Percentiles rank a stretch among this genome's conserved stretches.
These are phyloP conservation scores for Montipora efflorescens DNA, from an alignment of 64 coral and sea anemone species.

Conservation along the genomic window DNA sequence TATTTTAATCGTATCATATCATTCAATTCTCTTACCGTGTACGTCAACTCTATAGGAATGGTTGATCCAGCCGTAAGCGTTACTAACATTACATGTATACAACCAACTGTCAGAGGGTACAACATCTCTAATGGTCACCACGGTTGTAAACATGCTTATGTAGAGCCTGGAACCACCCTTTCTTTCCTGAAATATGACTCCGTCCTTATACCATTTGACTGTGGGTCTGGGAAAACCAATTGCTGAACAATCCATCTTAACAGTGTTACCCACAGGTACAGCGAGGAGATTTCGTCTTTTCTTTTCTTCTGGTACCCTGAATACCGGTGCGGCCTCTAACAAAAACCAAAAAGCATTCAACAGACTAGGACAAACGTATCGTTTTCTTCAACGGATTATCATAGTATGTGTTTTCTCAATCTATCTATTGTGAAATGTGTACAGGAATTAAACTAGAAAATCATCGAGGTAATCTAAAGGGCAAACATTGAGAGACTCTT, in stretches of 20 bases:
- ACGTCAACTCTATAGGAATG: constrained; percentile 81
- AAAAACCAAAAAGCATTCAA: neutral
- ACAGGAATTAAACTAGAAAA: too few relatives aligned
- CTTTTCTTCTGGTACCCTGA: constrained; percentile 1
- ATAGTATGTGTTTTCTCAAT: too few relatives aligned
- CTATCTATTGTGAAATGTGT: too few relatives aligned
- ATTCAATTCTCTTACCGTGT: constrained; percentile 43
- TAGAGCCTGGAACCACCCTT: neutral
- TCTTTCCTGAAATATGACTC: constrained; percentile 37
- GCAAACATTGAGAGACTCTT: too few relatives aligned
- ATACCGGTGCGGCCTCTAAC: constrained; percentile 51
- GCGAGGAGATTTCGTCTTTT: constrained; percentile 43
- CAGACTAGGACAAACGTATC: neutral
- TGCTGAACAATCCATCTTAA: constrained; percentile 83
- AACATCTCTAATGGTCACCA: constrained; percentile 56
- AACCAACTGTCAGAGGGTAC: constrained; percentile 67
- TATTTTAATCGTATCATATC: too few relatives aligned
- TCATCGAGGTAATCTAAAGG: too few relatives aligned
- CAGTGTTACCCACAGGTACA: constrained; percentile 74
- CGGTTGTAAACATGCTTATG: neutral
- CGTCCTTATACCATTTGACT: constrained; percentile 73
- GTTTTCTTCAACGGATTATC: too few relatives aligned
- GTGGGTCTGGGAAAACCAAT: constrained; percentile 65
- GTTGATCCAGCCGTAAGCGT: constrained; percentile 86
- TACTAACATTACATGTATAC: constrained; percentile 86